Evolutionary conservation across 2,888 invertebrate species (phyloP).

Genomic region (Congeria kusceri): DNA sequence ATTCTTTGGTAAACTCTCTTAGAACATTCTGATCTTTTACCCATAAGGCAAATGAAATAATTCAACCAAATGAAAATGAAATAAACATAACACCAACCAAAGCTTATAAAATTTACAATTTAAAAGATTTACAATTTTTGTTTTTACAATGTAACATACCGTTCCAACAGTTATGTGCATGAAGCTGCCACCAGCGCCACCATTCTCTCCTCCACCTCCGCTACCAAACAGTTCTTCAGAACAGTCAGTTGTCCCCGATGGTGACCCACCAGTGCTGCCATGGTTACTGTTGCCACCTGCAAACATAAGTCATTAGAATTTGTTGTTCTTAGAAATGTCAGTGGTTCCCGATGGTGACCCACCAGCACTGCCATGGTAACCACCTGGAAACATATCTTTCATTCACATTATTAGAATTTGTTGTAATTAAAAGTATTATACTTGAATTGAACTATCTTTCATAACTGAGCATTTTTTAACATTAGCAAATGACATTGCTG

Average conservation of each 20-base stretch:
- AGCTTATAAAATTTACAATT: too few species aligned
- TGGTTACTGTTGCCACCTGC: constrained; percentile 54
- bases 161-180: constrained; percentile 66
- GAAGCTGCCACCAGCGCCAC: constrained; percentile 69
- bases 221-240: constrained; percentile 67
- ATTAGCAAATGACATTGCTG: background rate
- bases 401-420: too few species aligned
- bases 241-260: constrained; percentile 64
- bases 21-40: too few species aligned
- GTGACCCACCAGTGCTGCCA: constrained; percentile 48
- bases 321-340: too few species aligned
- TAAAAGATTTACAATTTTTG: too few species aligned
- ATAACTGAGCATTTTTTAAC: background rate
- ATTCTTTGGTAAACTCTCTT: too few species aligned
- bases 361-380: constrained; percentile 42
- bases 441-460: background rate
- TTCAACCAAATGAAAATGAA: too few species aligned
- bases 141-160: constrained; percentile 63
- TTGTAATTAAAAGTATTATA: background rate
- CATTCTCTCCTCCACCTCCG: constrained; percentile 74
- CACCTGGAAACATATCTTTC: constrained; percentile 45
- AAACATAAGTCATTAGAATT: too few species aligned
- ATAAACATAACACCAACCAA: too few species aligned
- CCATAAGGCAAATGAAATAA: too few species aligned
- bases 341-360: constrained; percentile 66